These are phyloP conservation scores for Drosophila recens DNA, from an alignment of 2,888 invertebrate species.

Conservation along the genomic window DNA sequence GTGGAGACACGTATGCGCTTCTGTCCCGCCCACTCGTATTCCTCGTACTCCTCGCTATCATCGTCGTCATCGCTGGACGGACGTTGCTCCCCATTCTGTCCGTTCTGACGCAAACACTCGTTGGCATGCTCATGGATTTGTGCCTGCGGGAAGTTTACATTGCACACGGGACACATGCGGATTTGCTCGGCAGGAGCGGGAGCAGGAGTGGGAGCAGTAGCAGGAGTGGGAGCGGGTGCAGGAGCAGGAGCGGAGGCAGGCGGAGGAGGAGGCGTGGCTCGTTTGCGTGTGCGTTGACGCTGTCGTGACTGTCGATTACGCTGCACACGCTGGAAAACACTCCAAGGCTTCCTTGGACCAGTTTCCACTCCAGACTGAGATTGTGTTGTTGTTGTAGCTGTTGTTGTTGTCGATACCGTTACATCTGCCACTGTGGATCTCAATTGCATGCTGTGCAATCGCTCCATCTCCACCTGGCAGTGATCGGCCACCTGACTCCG, in stretches of 20 bases:
- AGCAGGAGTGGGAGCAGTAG: background rate
- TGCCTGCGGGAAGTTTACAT: slow-evolving; percentile 89
- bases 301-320: slow-evolving; percentile 89
- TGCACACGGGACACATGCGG: slow-evolving; percentile 93
- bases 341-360: slow-evolving; percentile 86
- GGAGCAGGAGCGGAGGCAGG: background rate
- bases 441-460: slow-evolving; percentile 85
- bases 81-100: slow-evolving; percentile 56
- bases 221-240: background rate
- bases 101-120: slow-evolving; percentile 87
- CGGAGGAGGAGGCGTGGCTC: slow-evolving; percentile 77
- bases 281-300: slow-evolving; percentile 88
- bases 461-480: slow-evolving; percentile 92
- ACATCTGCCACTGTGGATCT: slow-evolving; percentile 16
- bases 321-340: slow-evolving; percentile 91
- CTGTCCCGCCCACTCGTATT: slow-evolving; percentile 97
- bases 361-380: slow-evolving; percentile 5
- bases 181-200: slow-evolving; percentile 22
- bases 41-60: slow-evolving; percentile 90
- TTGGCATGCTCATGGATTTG: slow-evolving; percentile 91
- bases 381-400: slow-evolving; percentile 6
- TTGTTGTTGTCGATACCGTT: slow-evolving; percentile 7
- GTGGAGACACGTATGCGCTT: slow-evolving; percentile 91
- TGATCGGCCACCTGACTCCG: slow-evolving; percentile 94
- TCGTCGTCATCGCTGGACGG: slow-evolving; percentile 88